Base-by-base conservation (phyloP, 2,888 invertebrate species). In the Linnaemya vulpina region DNA sequence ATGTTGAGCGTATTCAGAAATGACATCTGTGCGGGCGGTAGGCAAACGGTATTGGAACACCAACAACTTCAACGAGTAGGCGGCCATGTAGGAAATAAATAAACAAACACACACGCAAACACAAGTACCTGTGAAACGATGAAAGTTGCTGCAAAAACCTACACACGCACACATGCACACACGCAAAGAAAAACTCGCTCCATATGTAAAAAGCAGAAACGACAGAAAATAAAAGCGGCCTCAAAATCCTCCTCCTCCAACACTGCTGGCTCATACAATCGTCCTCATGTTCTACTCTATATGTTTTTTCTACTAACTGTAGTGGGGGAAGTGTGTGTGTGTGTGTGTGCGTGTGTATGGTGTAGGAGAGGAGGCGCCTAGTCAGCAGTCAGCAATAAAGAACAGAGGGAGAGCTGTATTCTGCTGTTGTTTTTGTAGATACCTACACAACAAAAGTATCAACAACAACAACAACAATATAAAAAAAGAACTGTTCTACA, bases 361-460 rank as follows among this genome's bases (percentile, higher is more conserved):
- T 20, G 20, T 53, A 30, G 51, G 53, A 25, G 71, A 65, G 38
- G 15, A 58, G 58, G 55, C 60, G 65, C n/a, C 55, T 30, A 55
- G 53, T n/a, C n/a, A n/a, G 17, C 51, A 71, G 46, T 65, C 40
- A 77, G 83, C 40, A 62, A 40, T 60, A 67, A 35, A 68, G 60
- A 35, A 71, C 62, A 51, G 40, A 71, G 70, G 55, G 40, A 63
- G 71, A 46, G 20, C 53, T 74, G 62, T 55, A 17, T 49, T 63
- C 49, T 53, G 40, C 25, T 76, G 73, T 74, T 63, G 86, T 78
- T 77, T 53, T 77, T 86, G 76, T 71, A 77, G 62, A 70, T 81
- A 67, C 73, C 67, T 74, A 74, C 60, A 74, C 55, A 80, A 71
- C 62, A 70, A 35, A 22, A 73, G 62, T 15, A 77, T 30, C 38